Percentiles rank a stretch among this genome's conserved stretches.
phyloP scores from a whole-genome alignment of 2,888 invertebrate genomes.

The Melieria picta region DNA sequence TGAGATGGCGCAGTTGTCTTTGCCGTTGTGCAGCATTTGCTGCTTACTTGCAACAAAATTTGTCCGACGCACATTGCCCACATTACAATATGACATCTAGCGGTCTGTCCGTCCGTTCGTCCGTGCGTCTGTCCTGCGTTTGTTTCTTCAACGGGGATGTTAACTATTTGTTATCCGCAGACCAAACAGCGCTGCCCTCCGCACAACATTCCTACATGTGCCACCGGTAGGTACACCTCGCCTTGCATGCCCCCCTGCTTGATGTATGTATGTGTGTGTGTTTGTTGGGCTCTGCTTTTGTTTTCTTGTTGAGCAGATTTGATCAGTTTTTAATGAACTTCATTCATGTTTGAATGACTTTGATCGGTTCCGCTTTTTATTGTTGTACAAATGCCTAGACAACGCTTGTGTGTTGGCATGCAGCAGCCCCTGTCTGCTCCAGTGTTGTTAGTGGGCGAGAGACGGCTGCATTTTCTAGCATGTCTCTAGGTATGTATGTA shows the following conservation, averaged over 20 bases:
- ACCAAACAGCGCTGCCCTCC: no score
- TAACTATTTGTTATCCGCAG: no score
- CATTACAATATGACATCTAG: neutral
- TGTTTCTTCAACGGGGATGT: neutral
- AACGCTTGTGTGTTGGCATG: neutral
- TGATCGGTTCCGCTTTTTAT: slow-evolving; percentile 56
- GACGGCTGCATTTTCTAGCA: neutral
- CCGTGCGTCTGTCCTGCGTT: neutral
- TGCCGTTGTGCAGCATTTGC: neutral
- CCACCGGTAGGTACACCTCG: no score
- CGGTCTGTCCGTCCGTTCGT: neutral
- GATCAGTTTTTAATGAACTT: slow-evolving; percentile 64
- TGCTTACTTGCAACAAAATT: no score
- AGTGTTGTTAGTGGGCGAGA: neutral
- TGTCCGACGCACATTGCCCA: neutral
- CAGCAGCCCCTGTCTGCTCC: no score
- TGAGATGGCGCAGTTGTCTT: neutral
- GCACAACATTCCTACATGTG: no score
- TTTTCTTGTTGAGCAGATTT: slow-evolving; percentile 53
- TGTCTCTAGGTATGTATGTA: neutral
- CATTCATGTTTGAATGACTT: slow-evolving; percentile 61
- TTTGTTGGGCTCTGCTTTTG: slow-evolving; percentile 21
- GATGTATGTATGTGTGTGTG: neutral
- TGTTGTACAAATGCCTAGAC: slow-evolving; percentile 22
- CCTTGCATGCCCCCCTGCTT: neutral